Evolutionary conservation across 1,140 invertebrate genomes (phyloP).

Genomic region (Bacillus rossius): DNA sequence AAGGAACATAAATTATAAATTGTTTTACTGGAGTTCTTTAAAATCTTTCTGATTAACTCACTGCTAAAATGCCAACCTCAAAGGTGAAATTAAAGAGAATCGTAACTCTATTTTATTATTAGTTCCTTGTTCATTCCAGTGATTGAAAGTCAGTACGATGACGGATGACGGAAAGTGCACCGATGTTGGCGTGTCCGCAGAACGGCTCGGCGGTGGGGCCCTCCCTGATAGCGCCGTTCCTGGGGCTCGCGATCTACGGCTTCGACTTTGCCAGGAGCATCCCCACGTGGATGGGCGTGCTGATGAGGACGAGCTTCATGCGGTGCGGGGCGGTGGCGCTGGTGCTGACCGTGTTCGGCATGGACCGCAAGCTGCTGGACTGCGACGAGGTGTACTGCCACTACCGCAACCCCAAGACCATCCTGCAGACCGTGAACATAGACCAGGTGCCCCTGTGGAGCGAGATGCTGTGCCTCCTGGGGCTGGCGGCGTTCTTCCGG

Average conservation of each 20-base stretch:
- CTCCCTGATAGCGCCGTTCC: slow-evolving; percentile 52
- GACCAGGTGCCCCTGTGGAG: neutral
- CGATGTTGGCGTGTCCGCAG: slow-evolving; percentile 39
- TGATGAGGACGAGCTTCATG: slow-evolving; percentile 57
- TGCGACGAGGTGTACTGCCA: slow-evolving; percentile 55
- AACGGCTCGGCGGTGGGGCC: slow-evolving; percentile 59
- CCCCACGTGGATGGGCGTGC: slow-evolving; percentile 47
- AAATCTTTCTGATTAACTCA: no score
- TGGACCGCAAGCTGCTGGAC: slow-evolving; percentile 47
- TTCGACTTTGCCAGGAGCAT: slow-evolving; percentile 59
- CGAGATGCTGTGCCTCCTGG: neutral
- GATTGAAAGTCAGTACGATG: no score
- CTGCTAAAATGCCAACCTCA: no score
- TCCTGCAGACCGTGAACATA: slow-evolving; percentile 31
- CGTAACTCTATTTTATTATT: no score
- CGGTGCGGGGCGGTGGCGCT: slow-evolving; percentile 54
- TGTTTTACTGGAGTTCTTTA: no score
- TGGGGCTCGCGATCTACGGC: slow-evolving; percentile 57
- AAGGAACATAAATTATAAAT: no score
- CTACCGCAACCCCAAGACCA: slow-evolving; percentile 51
- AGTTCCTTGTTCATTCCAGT: no score
- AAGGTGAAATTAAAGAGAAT: no score
- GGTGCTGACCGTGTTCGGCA: slow-evolving; percentile 53
- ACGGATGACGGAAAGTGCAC: no score
- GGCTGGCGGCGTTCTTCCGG: slow-evolving; percentile 1